These are phyloP conservation scores for Mythimna loreyi DNA, from an alignment of 2,888 invertebrate genomes.

Conservation along the genomic window DNA sequence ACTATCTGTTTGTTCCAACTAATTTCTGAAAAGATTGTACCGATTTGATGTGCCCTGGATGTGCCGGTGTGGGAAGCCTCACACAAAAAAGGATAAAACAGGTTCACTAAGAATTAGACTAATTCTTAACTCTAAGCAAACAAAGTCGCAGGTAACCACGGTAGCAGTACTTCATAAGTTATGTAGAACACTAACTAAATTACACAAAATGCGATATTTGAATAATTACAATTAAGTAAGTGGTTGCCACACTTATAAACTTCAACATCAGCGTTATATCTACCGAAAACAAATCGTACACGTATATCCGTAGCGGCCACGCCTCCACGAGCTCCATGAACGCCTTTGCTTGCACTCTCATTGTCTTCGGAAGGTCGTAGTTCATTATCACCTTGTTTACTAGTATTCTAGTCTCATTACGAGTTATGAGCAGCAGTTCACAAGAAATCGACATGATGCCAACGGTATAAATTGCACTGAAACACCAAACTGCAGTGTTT, in stretches of 20 bases:
- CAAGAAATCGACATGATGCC: slow-evolving; percentile 74
- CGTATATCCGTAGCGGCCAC: slow-evolving; percentile 74
- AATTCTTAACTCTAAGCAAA: too few species aligned
- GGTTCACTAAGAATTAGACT: too few species aligned
- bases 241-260: slow-evolving; percentile 81
- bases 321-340: slow-evolving; percentile 81
- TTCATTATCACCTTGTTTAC: slow-evolving; percentile 81
- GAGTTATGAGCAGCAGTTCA: slow-evolving; percentile 71
- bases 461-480: slow-evolving; percentile 70
- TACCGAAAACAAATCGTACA: slow-evolving; percentile 81
- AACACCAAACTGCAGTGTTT: slow-evolving; percentile 72
- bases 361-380: slow-evolving; percentile 75
- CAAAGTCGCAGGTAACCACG: too few species aligned
- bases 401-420: slow-evolving; percentile 73
- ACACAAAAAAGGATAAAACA: too few species aligned
- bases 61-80: too few species aligned
- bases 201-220: slow-evolving; percentile 79
- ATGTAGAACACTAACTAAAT: not conserved
- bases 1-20: too few species aligned
- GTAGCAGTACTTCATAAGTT: not conserved
- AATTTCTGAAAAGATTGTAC: too few species aligned
- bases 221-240: slow-evolving; percentile 82
- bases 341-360: slow-evolving; percentile 79
- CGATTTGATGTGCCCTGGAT: too few species aligned
- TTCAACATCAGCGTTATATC: slow-evolving; percentile 81